phyloP scores from a whole-genome alignment of 2,888 invertebrate genomes.

The Proisotoma minuta region DNA sequence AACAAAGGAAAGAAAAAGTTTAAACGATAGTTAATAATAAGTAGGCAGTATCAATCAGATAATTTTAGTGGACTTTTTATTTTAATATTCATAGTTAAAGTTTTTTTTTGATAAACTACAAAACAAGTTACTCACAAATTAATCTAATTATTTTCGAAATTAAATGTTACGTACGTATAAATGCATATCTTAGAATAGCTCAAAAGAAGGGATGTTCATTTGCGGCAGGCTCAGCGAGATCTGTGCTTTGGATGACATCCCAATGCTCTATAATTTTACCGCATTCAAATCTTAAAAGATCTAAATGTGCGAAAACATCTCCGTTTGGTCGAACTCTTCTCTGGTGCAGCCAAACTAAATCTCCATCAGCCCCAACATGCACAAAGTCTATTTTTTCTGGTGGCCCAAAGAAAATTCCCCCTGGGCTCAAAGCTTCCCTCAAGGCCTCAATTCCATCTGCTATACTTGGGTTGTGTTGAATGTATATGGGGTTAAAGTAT shows the following conservation, averaged over 20 bases:
- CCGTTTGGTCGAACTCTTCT: neutral
- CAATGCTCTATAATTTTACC: neutral
- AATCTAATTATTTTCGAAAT: too few relatives aligned
- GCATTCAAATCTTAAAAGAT: neutral
- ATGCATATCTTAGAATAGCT: too few relatives aligned
- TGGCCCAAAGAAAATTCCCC: neutral
- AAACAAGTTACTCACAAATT: too few relatives aligned
- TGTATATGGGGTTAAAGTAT: neutral
- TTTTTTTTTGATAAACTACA: too few relatives aligned
- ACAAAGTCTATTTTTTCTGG: neutral
- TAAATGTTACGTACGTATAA: too few relatives aligned
- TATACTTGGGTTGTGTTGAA: neutral
- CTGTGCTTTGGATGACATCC: neutral
- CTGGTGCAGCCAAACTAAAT: neutral
- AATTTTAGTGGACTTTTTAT: too few relatives aligned
- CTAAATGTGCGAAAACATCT: neutral
- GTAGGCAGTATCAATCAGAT: too few relatives aligned
- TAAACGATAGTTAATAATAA: constrained; percentile 4
- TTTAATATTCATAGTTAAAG: too few relatives aligned
- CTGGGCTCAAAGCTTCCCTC: neutral
- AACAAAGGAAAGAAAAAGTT: constrained; percentile 26
- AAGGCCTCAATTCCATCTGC: neutral
- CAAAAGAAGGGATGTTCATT: neutral
- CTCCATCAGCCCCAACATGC: neutral
- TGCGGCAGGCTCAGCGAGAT: neutral